Percentiles rank a stretch among this genome's conserved stretches.
These are phyloP conservation scores for Cataglyphis hispanica DNA, from an alignment of 1,140 invertebrate genomes.

Conservation along the genomic window DNA sequence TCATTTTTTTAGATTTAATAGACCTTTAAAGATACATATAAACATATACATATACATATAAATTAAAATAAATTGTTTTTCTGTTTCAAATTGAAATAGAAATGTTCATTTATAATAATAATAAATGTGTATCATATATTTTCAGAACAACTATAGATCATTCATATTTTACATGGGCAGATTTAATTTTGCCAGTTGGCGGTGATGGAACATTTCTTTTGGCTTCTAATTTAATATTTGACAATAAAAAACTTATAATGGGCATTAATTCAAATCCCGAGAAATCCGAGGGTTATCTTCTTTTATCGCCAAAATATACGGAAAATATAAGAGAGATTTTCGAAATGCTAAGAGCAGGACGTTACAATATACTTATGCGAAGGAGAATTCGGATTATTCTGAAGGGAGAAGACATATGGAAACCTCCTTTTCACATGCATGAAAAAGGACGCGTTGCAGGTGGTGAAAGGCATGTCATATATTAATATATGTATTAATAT, in stretches of 20 bases:
- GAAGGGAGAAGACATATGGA: constrained; percentile 88
- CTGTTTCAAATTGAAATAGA: not conserved
- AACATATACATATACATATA: not conserved
- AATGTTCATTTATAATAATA: not conserved
- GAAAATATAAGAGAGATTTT: constrained; percentile 89
- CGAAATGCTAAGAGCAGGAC: constrained; percentile 91
- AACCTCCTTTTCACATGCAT: constrained; percentile 90
- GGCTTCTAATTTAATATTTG: constrained; percentile 94
- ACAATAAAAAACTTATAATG: constrained; percentile 95
- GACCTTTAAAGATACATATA: not conserved
- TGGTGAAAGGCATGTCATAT: constrained; percentile 61
- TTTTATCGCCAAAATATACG: constrained; percentile 93
- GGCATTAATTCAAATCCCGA: constrained; percentile 99
- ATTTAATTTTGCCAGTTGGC: constrained; percentile 97
- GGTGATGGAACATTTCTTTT: constrained; percentile 99
- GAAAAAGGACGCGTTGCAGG: constrained; percentile 86
- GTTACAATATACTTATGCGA: constrained; percentile 89
- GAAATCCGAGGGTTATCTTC: constrained; percentile 97
- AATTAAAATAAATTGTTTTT: not conserved
- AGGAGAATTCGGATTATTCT: constrained; percentile 95
- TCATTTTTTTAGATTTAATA: constrained; percentile 37
- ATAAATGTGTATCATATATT: constrained; percentile 66
- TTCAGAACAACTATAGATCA: constrained; percentile 90
- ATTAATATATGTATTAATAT: not conserved
- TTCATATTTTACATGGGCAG: constrained; percentile 94